Percentiles rank a stretch among this genome's conserved stretches.
Evolutionary conservation across 2,113 vertebrate species (phyloP).

Genomic region (Lontra canadensis): DNA sequence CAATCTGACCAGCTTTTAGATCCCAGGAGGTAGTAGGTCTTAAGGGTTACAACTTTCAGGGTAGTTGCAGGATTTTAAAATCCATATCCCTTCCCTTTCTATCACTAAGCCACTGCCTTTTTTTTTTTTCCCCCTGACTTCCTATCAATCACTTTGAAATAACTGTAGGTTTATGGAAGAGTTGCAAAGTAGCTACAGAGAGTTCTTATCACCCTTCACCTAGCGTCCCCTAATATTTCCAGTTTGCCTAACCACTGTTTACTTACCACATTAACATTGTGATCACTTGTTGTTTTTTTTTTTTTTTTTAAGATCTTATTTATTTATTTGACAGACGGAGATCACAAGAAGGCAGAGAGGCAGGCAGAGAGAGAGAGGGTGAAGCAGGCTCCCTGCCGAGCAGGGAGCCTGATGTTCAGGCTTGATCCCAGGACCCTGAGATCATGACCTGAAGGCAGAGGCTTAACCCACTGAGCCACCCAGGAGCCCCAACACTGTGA

Average conservation of each 20-base stretch:
- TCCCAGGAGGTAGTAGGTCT: background rate
- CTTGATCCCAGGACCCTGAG: no score
- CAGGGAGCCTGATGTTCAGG: no score
- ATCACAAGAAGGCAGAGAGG: no score
- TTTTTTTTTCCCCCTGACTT: background rate
- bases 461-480: no score
- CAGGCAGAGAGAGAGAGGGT: no score
- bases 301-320: no score
- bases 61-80: background rate
- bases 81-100: background rate
- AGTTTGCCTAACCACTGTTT: no score
- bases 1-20: background rate
- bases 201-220: background rate
- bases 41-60: background rate
- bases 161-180: background rate
- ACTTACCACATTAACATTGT: background rate
- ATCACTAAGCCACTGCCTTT: background rate
- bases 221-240: background rate
- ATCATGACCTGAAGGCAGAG: no score
- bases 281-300: background rate
- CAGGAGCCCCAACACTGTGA: background rate
- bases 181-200: background rate
- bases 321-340: no score
- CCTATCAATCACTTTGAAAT: background rate
- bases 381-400: no score